A percentile compares a stretch with the other conserved stretches of the same genome.
phyloP scores from a whole-genome alignment of 2,113 vertebrate genomes.

The Tyto alba region DNA sequence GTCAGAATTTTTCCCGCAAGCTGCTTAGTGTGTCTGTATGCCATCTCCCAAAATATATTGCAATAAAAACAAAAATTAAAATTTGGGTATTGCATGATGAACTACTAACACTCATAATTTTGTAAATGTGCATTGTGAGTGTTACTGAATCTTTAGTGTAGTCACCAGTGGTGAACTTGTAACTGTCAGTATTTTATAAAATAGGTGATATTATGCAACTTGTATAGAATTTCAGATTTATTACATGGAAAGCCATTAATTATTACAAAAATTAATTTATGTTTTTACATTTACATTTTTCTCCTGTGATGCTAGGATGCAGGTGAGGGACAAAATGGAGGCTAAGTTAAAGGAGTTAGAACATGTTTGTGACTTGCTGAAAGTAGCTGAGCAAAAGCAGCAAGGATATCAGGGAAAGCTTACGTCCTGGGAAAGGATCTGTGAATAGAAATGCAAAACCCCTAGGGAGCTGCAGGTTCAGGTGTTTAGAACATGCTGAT shows the following conservation, averaged over 20 bases:
- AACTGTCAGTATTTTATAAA: background rate
- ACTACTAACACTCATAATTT: background rate
- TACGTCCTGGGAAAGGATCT: conserved; percentile 58
- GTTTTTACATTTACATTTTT: conserved; percentile 44
- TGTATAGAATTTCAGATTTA: background rate
- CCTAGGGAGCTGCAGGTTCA: conserved; percentile 76
- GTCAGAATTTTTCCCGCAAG: background rate
- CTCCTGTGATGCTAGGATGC: conserved; percentile 32
- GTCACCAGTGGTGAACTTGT: background rate
- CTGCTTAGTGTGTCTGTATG: background rate
- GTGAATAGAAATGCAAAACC: conserved; percentile 67
- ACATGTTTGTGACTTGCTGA: conserved; percentile 68
- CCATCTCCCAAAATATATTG: background rate
- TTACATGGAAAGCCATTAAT: background rate
- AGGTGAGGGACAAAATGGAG: conserved; percentile 77
- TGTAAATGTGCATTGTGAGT: background rate
- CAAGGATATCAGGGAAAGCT: conserved; percentile 71
- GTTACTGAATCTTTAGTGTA: background rate
- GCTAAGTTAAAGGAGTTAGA: conserved; percentile 71
- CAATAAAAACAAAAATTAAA: background rate
- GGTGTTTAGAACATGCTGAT: conserved; percentile 61
- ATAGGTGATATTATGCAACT: background rate
- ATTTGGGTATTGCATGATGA: background rate
- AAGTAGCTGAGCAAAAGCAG: conserved; percentile 67
- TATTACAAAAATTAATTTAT: conserved; percentile 16